Percentiles rank a stretch among this genome's conserved stretches.
Evolutionary conservation across 2,888 invertebrate genomes (phyloP).

Genomic region (Cataglyphis cursor): DNA sequence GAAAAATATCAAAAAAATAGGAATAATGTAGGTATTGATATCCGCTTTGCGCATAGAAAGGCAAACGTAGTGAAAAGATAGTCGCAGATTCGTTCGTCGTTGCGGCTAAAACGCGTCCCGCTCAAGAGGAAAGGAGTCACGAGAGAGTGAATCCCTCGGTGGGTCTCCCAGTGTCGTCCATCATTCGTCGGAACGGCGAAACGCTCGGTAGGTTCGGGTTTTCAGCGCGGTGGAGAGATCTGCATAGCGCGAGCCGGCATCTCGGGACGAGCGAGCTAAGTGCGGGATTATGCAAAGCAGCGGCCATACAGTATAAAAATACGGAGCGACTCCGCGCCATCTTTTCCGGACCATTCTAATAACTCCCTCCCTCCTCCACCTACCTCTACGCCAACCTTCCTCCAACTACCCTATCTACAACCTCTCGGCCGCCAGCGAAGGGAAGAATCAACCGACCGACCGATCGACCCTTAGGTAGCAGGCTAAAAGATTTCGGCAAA

Average conservation of each 20-base stretch:
- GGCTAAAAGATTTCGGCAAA: slow-evolving; percentile 66
- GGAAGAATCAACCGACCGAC: slow-evolving; percentile 46
- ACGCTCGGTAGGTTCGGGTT: slow-evolving; percentile 81
- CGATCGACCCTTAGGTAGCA: slow-evolving; percentile 31
- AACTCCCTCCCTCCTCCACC: slow-evolving; percentile 82
- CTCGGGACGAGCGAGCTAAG: slow-evolving; percentile 86
- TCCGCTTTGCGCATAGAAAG: not conserved
- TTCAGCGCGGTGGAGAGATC: slow-evolving; percentile 79
- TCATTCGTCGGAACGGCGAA: slow-evolving; percentile 82
- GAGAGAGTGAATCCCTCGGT: slow-evolving; percentile 58
- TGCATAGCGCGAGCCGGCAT: slow-evolving; percentile 85
- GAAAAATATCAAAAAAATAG: not conserved
- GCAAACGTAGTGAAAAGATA: slow-evolving; percentile 15
- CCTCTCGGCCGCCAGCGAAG: slow-evolving; percentile 45
- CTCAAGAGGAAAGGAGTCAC: slow-evolving; percentile 55
- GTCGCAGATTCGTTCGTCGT: slow-evolving; percentile 20
- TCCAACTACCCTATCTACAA: slow-evolving; percentile 57
- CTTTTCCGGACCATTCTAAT: slow-evolving; percentile 87
- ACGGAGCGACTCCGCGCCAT: slow-evolving; percentile 87
- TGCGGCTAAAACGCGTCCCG: slow-evolving; percentile 25
- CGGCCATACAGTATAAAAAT: slow-evolving; percentile 87
- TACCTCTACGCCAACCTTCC: slow-evolving; percentile 69
- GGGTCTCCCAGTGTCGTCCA: slow-evolving; percentile 79
- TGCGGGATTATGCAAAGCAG: slow-evolving; percentile 87
- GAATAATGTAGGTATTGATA: not conserved